Base-by-base conservation (phyloP, 2,113 vertebrate genomes). In the Rhinogobius similis region DNA sequence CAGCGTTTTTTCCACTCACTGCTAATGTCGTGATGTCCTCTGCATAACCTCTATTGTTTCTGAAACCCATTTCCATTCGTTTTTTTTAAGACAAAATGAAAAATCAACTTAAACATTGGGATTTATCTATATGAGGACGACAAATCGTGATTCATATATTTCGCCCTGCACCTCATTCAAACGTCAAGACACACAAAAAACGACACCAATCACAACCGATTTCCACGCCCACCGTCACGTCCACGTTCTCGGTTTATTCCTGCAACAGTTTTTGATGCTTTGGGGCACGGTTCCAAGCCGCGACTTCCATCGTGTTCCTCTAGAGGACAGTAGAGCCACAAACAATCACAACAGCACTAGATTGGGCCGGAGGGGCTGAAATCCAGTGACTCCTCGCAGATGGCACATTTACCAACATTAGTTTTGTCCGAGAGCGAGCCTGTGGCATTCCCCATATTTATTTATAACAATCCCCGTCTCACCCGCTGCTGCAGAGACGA, bases 281-380 rank as follows among this genome's bases (percentile, higher is more conserved):
- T n/a, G 10, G 62, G n/a, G 66, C 55, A 52, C 46, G 16, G 36
- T 62, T 61, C 48, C 52, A 70, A 41, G 11, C 5, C 76, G 84
- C 59, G 29, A 80, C 75, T 65, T 10, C 3, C 62, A 63, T 56
- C 3, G 26, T 43, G 46, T 24, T 59, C 82, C 86, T 79, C 75
- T 79, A 85, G 88, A 75, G 82, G 82, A 75, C 76, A 83, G 78
- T 70, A 86, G 71, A 82, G 81, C 56, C 66, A 56, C 75, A 86
- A 66, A 68, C 61, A 72, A 75, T 68, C 43, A 7, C 18, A 18
- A 24, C 26, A 21, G 24, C 23, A 10, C 18, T 26, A 21, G 1
- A 14, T 0, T 10, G 26, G 26, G 23, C 4, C 14, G 10, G 23
- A 3, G 24, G 56, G 32, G 41, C 1, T 18, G 46, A 39, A n/a